A percentile compares a stretch with the other conserved stretches of the same genome.
These are phyloP conservation scores for Thalassophryne amazonica DNA, from an alignment of 2,797 vertebrate species.

Conservation along the genomic window DNA sequence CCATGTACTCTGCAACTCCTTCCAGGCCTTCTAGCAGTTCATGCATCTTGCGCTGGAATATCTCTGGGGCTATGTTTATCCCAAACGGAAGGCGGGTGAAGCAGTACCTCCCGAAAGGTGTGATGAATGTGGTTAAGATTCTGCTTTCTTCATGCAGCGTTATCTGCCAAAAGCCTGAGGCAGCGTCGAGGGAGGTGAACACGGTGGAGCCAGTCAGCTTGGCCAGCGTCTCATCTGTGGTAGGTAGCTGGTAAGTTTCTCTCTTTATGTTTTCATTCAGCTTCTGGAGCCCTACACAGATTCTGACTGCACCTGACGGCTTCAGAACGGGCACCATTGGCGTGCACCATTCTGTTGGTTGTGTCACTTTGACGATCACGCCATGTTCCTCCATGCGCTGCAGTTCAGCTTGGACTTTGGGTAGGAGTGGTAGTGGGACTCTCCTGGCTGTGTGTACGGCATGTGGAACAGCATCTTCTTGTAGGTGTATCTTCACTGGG, in stretches of 20 bases:
- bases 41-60: too few relatives aligned
- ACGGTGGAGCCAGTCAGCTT: constrained; percentile 6
- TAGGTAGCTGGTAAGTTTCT: not conserved
- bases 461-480: not conserved
- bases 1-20: too few relatives aligned
- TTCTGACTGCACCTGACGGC: not conserved
- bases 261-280: not conserved
- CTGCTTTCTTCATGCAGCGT: too few relatives aligned
- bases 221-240: not conserved
- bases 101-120: too few relatives aligned
- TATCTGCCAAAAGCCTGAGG: too few relatives aligned
- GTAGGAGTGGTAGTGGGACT: not conserved
- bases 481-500: constrained; percentile 2
- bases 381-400: not conserved
- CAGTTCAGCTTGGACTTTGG: not conserved
- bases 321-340: constrained; percentile 10
- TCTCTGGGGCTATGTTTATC: too few relatives aligned
- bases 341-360: constrained; percentile 7
- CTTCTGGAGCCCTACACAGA: not conserved
- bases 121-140: too few relatives aligned
- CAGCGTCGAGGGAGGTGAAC: too few relatives aligned
- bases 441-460: not conserved
- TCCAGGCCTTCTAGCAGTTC: too few relatives aligned
- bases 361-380: constrained; percentile 3
- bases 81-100: too few relatives aligned